These are phyloP conservation scores for Tetragnatha versicolor DNA, from an alignment of 1,140 invertebrate species.

Conservation along the genomic window DNA sequence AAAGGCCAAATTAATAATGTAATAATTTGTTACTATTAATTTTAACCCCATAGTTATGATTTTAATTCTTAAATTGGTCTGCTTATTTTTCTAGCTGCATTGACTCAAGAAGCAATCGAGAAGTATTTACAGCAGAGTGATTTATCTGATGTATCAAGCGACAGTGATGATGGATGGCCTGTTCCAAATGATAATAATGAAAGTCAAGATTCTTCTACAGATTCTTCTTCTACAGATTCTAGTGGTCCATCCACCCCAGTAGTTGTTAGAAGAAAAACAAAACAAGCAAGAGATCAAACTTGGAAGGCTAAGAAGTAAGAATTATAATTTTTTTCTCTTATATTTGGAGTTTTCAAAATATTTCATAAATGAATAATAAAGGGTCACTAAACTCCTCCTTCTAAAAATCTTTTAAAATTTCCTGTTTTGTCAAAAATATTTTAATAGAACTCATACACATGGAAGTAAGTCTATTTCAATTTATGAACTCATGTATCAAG, in stretches of 20 bases:
- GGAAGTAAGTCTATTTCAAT: not conserved
- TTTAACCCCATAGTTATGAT: not conserved
- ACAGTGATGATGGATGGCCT: not conserved
- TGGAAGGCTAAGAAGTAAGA: not conserved
- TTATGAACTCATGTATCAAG: no score
- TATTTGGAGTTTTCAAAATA: not conserved
- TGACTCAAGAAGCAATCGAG: not conserved
- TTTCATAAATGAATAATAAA: not conserved
- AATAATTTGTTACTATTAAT: not conserved
- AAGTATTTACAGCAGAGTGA: not conserved
- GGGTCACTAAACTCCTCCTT: not conserved
- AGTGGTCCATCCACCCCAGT: not conserved
- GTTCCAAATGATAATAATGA: not conserved
- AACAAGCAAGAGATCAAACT: not conserved
- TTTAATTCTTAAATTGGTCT: not conserved
- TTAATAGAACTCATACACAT: not conserved
- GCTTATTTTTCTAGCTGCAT: not conserved
- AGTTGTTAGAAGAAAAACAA: no score
- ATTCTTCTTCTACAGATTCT: no score
- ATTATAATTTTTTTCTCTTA: not conserved
- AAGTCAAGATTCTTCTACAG: not conserved
- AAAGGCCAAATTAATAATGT: not conserved
- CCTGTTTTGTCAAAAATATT: not conserved
- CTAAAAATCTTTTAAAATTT: not conserved
- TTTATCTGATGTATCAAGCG: not conserved